These are phyloP conservation scores for Oryzias dopingdopingensis DNA, from an alignment of 2,797 vertebrate species.

Conservation along the genomic window DNA sequence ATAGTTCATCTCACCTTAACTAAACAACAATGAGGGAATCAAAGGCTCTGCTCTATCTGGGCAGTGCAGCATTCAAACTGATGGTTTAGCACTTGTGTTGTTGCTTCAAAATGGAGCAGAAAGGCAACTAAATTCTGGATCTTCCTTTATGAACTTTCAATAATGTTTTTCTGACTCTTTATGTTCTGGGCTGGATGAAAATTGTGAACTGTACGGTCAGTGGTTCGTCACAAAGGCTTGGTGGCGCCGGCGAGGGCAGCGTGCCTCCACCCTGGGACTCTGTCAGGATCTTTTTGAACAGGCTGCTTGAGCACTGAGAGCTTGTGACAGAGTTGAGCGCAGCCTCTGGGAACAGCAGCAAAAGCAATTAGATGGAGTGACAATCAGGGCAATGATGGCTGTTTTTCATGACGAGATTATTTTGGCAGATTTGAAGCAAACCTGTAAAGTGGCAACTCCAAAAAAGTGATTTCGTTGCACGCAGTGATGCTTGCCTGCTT, in stretches of 20 bases:
- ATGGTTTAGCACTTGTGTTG: slow-evolving; percentile 77
- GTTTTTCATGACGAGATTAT: slow-evolving; percentile 50
- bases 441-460: slow-evolving; percentile 17
- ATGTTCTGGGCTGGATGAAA: slow-evolving; percentile 78
- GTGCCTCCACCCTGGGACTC: slow-evolving; percentile 72
- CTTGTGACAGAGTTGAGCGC: slow-evolving; percentile 71
- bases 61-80: slow-evolving; percentile 66
- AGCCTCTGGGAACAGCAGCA: slow-evolving; percentile 71
- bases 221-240: slow-evolving; percentile 77
- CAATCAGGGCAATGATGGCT: slow-evolving; percentile 75
- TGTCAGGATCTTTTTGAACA: slow-evolving; percentile 80
- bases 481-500: neutral
- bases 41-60: slow-evolving; percentile 44
- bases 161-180: slow-evolving; percentile 73
- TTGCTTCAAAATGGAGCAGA: slow-evolving; percentile 66
- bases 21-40: slow-evolving; percentile 43
- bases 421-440: slow-evolving; percentile 22
- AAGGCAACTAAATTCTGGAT: slow-evolving; percentile 71
- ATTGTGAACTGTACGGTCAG: slow-evolving; percentile 79
- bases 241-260: slow-evolving; percentile 67
- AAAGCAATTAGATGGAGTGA: slow-evolving; percentile 75
- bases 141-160: slow-evolving; percentile 75
- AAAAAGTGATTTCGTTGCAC: slow-evolving; percentile 2
- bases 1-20: slow-evolving; percentile 55
- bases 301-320: slow-evolving; percentile 66